Conservation (phyloP, 2,888 invertebrate genomes). For the Hemaris fuciformis region DNA sequence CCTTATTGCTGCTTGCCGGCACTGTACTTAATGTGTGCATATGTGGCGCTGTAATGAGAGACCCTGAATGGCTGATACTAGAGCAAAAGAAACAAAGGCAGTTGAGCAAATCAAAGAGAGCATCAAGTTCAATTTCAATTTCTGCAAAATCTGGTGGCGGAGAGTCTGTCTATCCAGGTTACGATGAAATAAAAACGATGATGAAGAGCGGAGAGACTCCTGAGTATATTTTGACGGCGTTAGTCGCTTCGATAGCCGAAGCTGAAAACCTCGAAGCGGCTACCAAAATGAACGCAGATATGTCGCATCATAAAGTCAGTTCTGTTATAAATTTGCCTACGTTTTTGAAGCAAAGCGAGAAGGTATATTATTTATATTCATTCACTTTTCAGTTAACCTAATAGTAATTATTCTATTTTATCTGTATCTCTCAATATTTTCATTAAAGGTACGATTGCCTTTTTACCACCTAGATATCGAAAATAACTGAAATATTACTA, state of each 20-base stretch:
- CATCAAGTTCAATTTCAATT: constrained; percentile 78
- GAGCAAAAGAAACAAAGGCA: constrained; percentile 83
- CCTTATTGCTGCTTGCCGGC: constrained; percentile 89
- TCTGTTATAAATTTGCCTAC: constrained; percentile 91
- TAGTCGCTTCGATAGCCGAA: constrained; percentile 82
- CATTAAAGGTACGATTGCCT: too few species aligned
- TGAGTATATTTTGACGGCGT: constrained; percentile 83
- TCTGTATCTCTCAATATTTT: too few species aligned
- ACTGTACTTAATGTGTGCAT: constrained; percentile 93
- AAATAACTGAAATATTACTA: too few species aligned
- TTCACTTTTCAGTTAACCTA: background rate
- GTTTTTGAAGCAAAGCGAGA: constrained; percentile 87
- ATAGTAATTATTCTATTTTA: too few species aligned
- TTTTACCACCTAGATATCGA: too few species aligned
- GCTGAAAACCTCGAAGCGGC: constrained; percentile 72
- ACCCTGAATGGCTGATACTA: constrained; percentile 90
- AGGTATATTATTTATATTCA: constrained; percentile 68
- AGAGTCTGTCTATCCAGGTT: constrained; percentile 82
- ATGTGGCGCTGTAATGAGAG: constrained; percentile 93
- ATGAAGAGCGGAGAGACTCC: constrained; percentile 87
- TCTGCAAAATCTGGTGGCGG: constrained; percentile 77
- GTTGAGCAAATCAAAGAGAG: constrained; percentile 76
- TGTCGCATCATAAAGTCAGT: constrained; percentile 71
- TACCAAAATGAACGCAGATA: constrained; percentile 72
- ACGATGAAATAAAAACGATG: constrained; percentile 85